Base-by-base conservation (phyloP, 2,888 invertebrate genomes). In the Nomada lathburiana region DNA sequence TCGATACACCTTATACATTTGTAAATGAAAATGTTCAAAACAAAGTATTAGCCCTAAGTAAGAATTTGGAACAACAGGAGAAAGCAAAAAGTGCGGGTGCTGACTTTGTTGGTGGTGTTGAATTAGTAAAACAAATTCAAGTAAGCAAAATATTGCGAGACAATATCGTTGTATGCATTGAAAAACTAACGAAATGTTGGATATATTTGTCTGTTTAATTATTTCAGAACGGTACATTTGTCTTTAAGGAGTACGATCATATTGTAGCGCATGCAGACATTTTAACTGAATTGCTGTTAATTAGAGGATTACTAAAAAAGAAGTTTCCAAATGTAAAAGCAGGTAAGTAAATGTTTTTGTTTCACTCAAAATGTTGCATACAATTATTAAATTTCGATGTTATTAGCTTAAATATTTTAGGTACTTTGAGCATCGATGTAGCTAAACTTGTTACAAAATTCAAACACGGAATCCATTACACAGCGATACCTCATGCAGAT, bases 191-290 rank as follows among this genome's bases (percentile, higher is more conserved):
- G 9, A 50, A 26, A 23, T 29, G 10, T 20, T 16, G 20, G 13
- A 16, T 18, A 18, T 44, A n/a, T 29, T 44, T 42, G 23, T 20
- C 9, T 55, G 53, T 42, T 44, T 36, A 47, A 60, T 88, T 76
- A 60, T 85, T 92, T 70, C 92, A 97, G 95, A 96, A 95, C 90
- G 97, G 97, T n/a, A 95, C 95, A 84, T 91, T 97, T 4, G 94
- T 95, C 75, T 89, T 96, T 2, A 94, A 94, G 5, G 97, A 98
- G 86, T 98, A 96, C 91, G 96, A 97, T 89, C 96, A 95, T 90
- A 92, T 97, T 10, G 94, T 98, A 18, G 97, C 97, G 0, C 97
- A 98, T 94, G 96, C 97, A 0, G 96, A 97, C 91, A 97, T 98
- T 82, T 93, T 98, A 67, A 95, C 97, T 0, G 98, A 98, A 70